Evolutionary conservation across 2,888 invertebrate species (phyloP).

Genomic region (Schizaphis graminum): DNA sequence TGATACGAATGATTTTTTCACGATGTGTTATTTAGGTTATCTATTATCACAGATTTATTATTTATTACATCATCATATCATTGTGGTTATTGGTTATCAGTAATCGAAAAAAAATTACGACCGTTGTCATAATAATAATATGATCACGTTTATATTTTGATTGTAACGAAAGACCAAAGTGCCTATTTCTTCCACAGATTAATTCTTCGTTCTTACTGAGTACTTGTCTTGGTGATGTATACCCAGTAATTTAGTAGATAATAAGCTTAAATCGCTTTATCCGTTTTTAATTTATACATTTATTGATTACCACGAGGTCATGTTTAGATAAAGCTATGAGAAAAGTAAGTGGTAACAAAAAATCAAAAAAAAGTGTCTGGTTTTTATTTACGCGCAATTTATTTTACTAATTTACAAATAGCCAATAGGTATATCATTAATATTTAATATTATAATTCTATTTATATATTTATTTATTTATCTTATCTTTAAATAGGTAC

Average conservation of each 20-base stretch:
- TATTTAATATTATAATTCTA: neutral
- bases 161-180: neutral
- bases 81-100: neutral
- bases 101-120: neutral
- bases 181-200: neutral
- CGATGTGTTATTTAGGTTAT: too few relatives aligned
- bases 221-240: neutral
- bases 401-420: neutral
- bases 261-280: neutral
- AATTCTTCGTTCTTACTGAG: neutral
- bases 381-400: neutral
- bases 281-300: neutral
- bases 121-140: neutral
- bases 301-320: conserved; percentile 5
- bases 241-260: neutral
- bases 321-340: neutral
- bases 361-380: neutral
- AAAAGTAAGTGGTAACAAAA: conserved; percentile 11
- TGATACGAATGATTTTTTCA: too few relatives aligned
- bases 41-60: too few relatives aligned
- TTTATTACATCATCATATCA: neutral
- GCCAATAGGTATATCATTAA: neutral
- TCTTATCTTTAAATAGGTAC: conserved; percentile 36
- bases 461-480: neutral
- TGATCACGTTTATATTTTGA: neutral